Evolutionary conservation across 2,888 invertebrate species (phyloP).

Genomic region (Hydraecia micacea): DNA sequence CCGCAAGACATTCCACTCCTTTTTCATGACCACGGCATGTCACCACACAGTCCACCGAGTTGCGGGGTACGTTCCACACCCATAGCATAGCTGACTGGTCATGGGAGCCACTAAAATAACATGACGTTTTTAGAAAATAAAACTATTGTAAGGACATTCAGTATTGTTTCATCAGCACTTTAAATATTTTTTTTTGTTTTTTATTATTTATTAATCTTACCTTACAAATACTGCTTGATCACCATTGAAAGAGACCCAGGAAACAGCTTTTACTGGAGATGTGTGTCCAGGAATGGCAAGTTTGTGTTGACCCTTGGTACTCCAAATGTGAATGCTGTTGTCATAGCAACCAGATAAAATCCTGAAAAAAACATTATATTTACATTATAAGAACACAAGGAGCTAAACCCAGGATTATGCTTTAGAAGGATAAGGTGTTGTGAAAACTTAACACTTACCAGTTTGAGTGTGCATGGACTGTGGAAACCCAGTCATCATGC

Average conservation of each 20-base stretch:
- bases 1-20: conserved; percentile 96
- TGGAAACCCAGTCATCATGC: conserved; percentile 99
- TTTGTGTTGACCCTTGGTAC: conserved; percentile 95
- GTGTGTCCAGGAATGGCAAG: conserved; percentile 96
- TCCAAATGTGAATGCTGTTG: conserved; percentile 97
- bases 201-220: conserved; percentile 73
- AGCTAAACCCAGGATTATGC: not conserved
- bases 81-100: conserved; percentile 97
- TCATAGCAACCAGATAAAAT: conserved; percentile 98
- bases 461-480: conserved; percentile 93
- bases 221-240: conserved; percentile 93
- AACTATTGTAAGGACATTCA: not conserved
- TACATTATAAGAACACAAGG: not conserved
- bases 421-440: not conserved
- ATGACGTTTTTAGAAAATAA: not conserved
- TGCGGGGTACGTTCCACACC: conserved; percentile 94
- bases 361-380: conserved; percentile 87
- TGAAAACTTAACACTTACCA: conserved; percentile 86
- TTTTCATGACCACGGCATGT: conserved; percentile 97
- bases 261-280: conserved; percentile 96
- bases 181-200: not conserved
- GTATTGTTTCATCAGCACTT: not conserved
- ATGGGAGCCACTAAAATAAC: conserved; percentile 93
- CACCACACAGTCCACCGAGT: conserved; percentile 94
- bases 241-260: conserved; percentile 94